Conservation (phyloP, 2,113 vertebrate species). For the Amblyopsis rosae region DNA sequence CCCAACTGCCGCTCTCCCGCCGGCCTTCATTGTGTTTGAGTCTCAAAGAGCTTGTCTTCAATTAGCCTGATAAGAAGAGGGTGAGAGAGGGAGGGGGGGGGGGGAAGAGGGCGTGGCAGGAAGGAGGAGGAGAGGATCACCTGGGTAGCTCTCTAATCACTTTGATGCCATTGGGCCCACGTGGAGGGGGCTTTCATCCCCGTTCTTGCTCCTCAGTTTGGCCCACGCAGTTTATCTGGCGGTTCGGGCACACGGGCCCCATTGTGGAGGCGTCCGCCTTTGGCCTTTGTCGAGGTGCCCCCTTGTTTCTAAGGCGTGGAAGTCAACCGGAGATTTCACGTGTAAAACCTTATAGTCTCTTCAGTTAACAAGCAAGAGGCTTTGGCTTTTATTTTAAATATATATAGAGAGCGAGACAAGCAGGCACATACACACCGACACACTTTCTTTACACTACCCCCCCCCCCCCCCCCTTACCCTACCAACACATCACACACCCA, state of each 20-base stretch:
- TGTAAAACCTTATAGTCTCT: too few species aligned
- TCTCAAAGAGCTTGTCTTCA: conserved; percentile 78
- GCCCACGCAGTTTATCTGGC: conserved; percentile 52
- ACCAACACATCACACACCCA: not conserved
- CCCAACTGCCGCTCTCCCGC: conserved; percentile 73
- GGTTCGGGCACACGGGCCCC: conserved; percentile 43
- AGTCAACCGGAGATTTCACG: not conserved
- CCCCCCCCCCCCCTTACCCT: too few species aligned
- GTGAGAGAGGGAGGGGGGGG: conserved; percentile 50
- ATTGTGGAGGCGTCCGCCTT: conserved; percentile 50
- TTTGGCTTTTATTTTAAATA: too few species aligned
- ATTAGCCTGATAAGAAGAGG: conserved; percentile 76
- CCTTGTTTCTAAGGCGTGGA: conserved; percentile 34
- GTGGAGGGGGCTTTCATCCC: conserved; percentile 60
- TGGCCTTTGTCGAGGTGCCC: conserved; percentile 28
- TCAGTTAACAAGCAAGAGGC: too few species aligned
- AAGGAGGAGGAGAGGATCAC: conserved; percentile 32
- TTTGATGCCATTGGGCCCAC: conserved; percentile 65
- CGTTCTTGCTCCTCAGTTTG: conserved; percentile 46
- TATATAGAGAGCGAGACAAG: not conserved
- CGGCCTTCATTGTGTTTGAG: conserved; percentile 66
- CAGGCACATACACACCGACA: conserved; percentile 11
- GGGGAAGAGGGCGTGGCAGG: not conserved
- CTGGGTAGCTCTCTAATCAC: conserved; percentile 62
- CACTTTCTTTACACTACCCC: too few species aligned